Base-by-base conservation (phyloP, 2,797 vertebrate genomes). In the Neosilurus hyrtlii region DNA sequence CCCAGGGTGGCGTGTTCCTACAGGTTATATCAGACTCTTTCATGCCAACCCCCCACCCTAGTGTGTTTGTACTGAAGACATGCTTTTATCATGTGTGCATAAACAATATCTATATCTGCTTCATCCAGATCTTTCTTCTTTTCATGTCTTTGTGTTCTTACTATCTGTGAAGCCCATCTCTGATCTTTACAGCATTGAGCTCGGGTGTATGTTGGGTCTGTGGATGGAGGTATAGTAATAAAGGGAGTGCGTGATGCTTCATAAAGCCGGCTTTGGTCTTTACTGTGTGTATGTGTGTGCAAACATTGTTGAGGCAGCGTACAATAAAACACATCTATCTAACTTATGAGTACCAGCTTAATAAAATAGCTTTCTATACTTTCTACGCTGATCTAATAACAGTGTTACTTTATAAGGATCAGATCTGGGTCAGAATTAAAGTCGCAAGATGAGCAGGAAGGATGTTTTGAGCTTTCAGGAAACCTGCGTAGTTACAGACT, bases 131-230 rank as follows among this genome's bases (percentile, higher is more conserved):
- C 51, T 35, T 56, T 67, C 62, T 30, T 79, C 62, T 30, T 79
- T 56, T 66, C 49, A 79, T 54, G 77, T 79, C 63, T 66, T 66
- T 79, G 62, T 54, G 37, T 79, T 10, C 51, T 35, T 0, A 26
- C 63, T 14, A 30, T 65, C 61, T 61, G 54, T 76, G 9, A 56
- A 74, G 24, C 14, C 51, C 57, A 9, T 9, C 30, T 75, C 75
- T 77, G 37, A 51, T 63, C 75, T 63, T 51, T 78, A 78, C n/a
- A 18, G 3, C 26, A 18, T 15, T 61, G 73, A 43, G 20, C 16
- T 56, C 4, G 8, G 8, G 24, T 52, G 59, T 66, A 24, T 78
- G 9, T 20, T 56, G 1, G 24, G 9, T 66, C 51, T 30, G 59
- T 24, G 43, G n/a, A 78, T 18, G 15, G 3, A 9, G 15, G 61